Conservation (phyloP, 2,113 vertebrate species). For the Zosterops borbonicus region DNA sequence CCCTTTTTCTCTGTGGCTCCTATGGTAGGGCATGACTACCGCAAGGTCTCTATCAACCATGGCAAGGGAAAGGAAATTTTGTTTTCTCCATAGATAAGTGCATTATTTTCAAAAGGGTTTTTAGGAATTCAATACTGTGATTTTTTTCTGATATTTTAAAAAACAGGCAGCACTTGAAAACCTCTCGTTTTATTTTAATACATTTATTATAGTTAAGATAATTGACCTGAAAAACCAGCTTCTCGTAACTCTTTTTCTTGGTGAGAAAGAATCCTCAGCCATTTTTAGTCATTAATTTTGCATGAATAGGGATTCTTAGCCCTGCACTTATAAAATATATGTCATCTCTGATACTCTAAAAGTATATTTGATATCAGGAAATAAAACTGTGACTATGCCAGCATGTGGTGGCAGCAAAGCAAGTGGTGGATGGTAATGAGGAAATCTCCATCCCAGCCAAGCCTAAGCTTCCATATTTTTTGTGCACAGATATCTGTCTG, state of each 20-base stretch:
- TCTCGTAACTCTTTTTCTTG: not conserved
- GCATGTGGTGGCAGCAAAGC: not conserved
- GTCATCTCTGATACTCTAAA: not conserved
- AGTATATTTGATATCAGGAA: not conserved
- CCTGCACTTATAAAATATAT: not conserved
- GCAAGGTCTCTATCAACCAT: not conserved
- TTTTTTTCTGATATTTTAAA: not conserved
- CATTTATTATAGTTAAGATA: not conserved
- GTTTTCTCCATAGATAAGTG: not conserved
- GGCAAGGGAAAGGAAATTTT: not conserved
- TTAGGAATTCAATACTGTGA: not conserved
- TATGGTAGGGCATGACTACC: not conserved
- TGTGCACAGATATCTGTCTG: not conserved
- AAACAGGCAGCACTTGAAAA: not conserved
- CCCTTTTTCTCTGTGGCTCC: not conserved
- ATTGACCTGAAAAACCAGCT: not conserved
- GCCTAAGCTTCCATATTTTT: not conserved
- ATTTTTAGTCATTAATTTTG: not conserved
- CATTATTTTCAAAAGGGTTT: not conserved
- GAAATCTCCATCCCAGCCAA: not conserved
- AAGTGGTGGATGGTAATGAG: not conserved
- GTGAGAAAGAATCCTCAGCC: not conserved
- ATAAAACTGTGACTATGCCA: not conserved
- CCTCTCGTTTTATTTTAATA: not conserved
- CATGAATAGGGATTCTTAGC: not conserved